phyloP scores from a whole-genome alignment of 2,888 invertebrate species.

The Megalurothrips usitatus region DNA sequence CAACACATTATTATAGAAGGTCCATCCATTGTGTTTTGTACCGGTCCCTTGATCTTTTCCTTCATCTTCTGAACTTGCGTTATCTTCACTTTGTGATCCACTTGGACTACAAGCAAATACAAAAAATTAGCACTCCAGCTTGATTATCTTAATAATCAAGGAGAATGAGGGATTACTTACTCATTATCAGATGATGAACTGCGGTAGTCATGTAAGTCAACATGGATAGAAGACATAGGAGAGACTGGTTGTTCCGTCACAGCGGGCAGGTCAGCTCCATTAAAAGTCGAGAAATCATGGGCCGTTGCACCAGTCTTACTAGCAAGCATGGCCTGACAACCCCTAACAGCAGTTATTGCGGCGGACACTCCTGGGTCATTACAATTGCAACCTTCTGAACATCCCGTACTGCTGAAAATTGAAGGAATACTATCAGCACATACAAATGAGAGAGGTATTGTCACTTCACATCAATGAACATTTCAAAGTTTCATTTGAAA shows the following conservation, averaged over 20 bases:
- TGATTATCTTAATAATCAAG: not conserved
- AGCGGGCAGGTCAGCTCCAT: conserved; percentile 37
- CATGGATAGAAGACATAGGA: conserved; percentile 51
- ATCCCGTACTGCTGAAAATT: not conserved
- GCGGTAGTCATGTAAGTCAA: conserved; percentile 51
- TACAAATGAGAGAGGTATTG: not conserved
- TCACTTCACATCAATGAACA: not conserved
- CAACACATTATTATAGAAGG: conserved; percentile 68
- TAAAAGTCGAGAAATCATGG: conserved; percentile 37
- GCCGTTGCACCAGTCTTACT: not conserved
- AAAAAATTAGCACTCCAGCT: conserved; percentile 8
- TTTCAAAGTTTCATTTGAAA: too few species aligned
- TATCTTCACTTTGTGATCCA: conserved; percentile 52
- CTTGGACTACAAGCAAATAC: conserved; percentile 34
- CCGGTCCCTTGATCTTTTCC: conserved; percentile 45
- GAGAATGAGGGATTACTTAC: conserved; percentile 38
- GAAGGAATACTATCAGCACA: not conserved
- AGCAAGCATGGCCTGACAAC: not conserved
- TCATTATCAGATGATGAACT: conserved; percentile 45
- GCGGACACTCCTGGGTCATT: conserved; percentile 2
- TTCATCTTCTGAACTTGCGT: conserved; percentile 22
- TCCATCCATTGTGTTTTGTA: conserved; percentile 61
- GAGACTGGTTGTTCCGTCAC: conserved; percentile 37
- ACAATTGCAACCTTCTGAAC: not conserved
- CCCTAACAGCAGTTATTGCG: not conserved